phyloP scores from a whole-genome alignment of 2,888 invertebrate species.

The Orthosia gracilis region DNA sequence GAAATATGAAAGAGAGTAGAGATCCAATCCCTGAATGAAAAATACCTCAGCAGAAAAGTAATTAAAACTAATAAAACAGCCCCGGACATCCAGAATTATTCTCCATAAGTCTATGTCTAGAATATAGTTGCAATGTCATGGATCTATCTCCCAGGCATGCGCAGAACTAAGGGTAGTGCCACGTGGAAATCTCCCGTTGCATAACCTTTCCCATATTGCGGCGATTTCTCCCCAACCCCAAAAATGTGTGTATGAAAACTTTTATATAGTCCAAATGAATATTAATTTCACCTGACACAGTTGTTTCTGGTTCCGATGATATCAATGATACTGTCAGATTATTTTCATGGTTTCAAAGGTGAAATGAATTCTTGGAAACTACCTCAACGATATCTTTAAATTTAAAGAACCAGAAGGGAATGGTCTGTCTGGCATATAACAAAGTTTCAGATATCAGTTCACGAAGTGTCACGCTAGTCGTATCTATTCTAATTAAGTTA shows the following conservation, averaged over 20 bases:
- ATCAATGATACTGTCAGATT: neutral
- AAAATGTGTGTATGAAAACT: neutral
- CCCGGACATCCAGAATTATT: constrained; percentile 1
- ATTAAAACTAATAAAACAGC: neutral
- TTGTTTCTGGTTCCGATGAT: neutral
- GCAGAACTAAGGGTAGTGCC: constrained; percentile 77
- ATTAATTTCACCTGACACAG: neutral
- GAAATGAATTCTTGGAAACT: constrained; percentile 3
- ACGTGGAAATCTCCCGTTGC: constrained; percentile 88
- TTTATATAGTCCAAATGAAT: neutral
- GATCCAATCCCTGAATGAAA: neutral
- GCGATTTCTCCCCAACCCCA: constrained; percentile 32
- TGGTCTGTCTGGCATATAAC: constrained; percentile 10
- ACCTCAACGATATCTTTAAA: neutral
- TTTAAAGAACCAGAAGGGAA: neutral
- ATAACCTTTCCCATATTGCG: constrained; percentile 80
- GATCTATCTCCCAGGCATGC: constrained; percentile 79
- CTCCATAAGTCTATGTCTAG: constrained; percentile 14
- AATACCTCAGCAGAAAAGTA: neutral
- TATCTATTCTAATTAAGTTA: constrained; percentile 70
- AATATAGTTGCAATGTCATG: constrained; percentile 75
- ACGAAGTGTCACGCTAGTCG: constrained; percentile 44
- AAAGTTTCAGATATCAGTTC: constrained; percentile 20
- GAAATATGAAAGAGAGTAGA: neutral
- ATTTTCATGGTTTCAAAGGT: neutral